Base-by-base conservation (phyloP, 1,140 invertebrate species). In the Calycopis cecrops region DNA sequence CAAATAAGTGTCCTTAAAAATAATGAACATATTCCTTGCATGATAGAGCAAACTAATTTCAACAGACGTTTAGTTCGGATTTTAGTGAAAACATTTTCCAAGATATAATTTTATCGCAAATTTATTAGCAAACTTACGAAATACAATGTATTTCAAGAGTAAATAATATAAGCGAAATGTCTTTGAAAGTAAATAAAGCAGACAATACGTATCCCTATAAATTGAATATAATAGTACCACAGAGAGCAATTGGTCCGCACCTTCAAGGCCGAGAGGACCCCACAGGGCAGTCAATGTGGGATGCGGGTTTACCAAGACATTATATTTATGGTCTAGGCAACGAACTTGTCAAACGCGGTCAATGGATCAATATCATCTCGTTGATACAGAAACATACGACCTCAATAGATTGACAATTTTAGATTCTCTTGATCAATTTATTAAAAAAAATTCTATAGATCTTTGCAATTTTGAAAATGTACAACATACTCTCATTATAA, bases 221-320 rank as follows among this genome's bases (percentile, higher is more conserved):
- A 58, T 54, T 67, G 49, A 61, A 60, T 63, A 35, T 38, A 63
- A 64, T 64, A 50, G 55, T 47, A 35, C 54, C 64, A 52, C 52
- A 52, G 62, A 57, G 53, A 34, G 40, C 56, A 54, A 61, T 67
- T 55, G 52, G 58, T 12, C 14, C 40, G 57, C 48, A 51, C 37
- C 48, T 50, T 35, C 53, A 59, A 59, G 35, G 54, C 50, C 34
- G 12, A 44, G 38, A 47, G 17, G 59, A 35, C 37, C 61, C 61
- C 44, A 56, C 54, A 40, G 57, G 54, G 61, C 40, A 51, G 38
- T 57, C 50, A 44, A 57, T 54, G 58, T 48, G 6, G 21, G 59
- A 63, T 59, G 54, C 42, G 42, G 53, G 16, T 35, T 42, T 34
- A 44, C 50, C 12, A 38, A 52, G 33, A 44, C 44, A 52, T 57